A percentile compares a stretch with the other conserved stretches of the same genome.
Evolutionary conservation across 2,113 vertebrate genomes (phyloP).

Genomic region (Indicator indicator): DNA sequence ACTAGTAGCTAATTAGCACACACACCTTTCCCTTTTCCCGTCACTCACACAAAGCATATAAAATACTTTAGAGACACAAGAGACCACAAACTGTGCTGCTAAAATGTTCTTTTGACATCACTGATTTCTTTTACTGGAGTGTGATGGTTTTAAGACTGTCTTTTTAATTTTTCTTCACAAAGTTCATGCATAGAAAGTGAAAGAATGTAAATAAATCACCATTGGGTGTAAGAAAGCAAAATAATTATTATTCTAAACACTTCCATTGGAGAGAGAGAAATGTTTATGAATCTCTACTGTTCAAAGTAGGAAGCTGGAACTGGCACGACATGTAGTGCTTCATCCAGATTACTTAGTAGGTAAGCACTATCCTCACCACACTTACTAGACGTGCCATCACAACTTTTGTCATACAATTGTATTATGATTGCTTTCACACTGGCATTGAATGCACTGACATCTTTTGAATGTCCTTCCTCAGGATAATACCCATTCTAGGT

Average conservation of each 20-base stretch:
- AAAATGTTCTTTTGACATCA: background rate
- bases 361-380: background rate
- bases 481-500: background rate
- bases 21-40: background rate
- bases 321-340: no score
- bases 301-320: no score
- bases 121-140: background rate
- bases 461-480: slow-evolving; percentile 8
- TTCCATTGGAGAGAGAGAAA: no score
- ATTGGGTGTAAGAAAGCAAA: no score
- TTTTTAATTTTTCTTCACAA: no score
- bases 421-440: background rate
- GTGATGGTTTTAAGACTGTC: no score
- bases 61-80: background rate
- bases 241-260: no score
- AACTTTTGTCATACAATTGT: background rate
- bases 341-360: no score
- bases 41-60: background rate
- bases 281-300: no score
- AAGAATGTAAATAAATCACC: no score
- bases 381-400: background rate
- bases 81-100: background rate
- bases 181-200: no score
- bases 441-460: background rate
- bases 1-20: background rate